Evolutionary conservation across 2,888 invertebrate genomes (phyloP).

Genomic region (Ecliptopera silaceata): DNA sequence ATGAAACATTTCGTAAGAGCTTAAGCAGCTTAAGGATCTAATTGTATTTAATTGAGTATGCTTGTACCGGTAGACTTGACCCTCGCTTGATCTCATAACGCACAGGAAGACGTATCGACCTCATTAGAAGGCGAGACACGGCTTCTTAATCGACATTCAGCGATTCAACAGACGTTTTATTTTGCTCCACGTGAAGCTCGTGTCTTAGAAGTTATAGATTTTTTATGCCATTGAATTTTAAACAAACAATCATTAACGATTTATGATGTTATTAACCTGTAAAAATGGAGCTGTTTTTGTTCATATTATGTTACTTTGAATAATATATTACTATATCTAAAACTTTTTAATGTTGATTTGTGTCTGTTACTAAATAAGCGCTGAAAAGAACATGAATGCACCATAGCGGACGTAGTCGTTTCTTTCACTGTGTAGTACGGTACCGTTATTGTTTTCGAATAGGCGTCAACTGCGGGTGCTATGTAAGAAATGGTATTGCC

Average conservation of each 20-base stretch:
- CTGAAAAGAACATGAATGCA: constrained; percentile 1
- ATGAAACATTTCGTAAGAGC: constrained; percentile 41
- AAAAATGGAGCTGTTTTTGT: constrained; percentile 1
- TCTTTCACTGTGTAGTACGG: constrained; percentile 5
- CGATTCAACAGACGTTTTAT: constrained; percentile 62
- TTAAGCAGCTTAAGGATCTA: constrained; percentile 50
- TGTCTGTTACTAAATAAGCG: neutral
- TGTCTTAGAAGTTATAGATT: constrained; percentile 42
- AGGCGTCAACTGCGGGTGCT: constrained; percentile 19
- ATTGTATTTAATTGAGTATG: constrained; percentile 73
- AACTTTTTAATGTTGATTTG: too few species aligned
- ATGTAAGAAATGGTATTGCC: constrained; percentile 25
- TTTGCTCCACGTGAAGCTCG: constrained; percentile 47
- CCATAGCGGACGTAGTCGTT: neutral
- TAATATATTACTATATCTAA: neutral
- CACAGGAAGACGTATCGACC: constrained; percentile 68
- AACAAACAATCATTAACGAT: constrained; percentile 32
- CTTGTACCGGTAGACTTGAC: constrained; percentile 70
- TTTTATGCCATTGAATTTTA: constrained; percentile 43
- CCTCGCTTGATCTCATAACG: constrained; percentile 75
- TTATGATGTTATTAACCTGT: constrained; percentile 19
- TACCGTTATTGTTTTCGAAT: constrained; percentile 25
- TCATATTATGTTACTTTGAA: neutral
- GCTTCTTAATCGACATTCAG: constrained; percentile 69
- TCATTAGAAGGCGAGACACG: constrained; percentile 68